These are phyloP conservation scores for Eudyptes chrysolophus DNA, from an alignment of 2,113 vertebrate genomes.

Conservation along the genomic window DNA sequence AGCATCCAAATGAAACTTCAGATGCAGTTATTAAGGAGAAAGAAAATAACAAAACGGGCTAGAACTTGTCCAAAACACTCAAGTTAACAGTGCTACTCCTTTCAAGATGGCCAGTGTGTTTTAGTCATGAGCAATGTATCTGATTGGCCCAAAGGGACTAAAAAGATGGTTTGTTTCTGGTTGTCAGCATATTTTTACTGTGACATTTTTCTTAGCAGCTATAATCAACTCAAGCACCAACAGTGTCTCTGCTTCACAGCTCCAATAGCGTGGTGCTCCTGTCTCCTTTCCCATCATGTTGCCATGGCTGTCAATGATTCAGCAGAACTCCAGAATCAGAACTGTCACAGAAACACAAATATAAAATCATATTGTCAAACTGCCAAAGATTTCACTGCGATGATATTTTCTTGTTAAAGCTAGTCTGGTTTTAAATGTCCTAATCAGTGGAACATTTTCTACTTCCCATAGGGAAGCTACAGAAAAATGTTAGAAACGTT, in stretches of 20 bases:
- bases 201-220: background rate
- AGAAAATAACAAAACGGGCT: background rate
- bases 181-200: conserved; percentile 26
- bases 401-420: background rate
- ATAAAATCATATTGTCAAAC: conserved; percentile 35
- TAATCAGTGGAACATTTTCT: background rate
- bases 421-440: background rate
- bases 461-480: background rate
- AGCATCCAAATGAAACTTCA: background rate
- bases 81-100: background rate
- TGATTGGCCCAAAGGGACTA: background rate
- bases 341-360: conserved; percentile 13
- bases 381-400: background rate
- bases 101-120: background rate
- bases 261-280: background rate
- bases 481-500: background rate
- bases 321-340: conserved; percentile 25
- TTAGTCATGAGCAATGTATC: background rate
- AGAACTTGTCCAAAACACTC: background rate
- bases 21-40: background rate
- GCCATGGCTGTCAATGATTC: conserved; percentile 16
- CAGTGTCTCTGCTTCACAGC: background rate
- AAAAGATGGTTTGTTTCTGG: background rate
- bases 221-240: conserved; percentile 19
- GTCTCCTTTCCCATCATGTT: conserved; percentile 5